Conservation (phyloP, 1,140 invertebrate genomes). For the Rhyacophila brunnea region DNA sequence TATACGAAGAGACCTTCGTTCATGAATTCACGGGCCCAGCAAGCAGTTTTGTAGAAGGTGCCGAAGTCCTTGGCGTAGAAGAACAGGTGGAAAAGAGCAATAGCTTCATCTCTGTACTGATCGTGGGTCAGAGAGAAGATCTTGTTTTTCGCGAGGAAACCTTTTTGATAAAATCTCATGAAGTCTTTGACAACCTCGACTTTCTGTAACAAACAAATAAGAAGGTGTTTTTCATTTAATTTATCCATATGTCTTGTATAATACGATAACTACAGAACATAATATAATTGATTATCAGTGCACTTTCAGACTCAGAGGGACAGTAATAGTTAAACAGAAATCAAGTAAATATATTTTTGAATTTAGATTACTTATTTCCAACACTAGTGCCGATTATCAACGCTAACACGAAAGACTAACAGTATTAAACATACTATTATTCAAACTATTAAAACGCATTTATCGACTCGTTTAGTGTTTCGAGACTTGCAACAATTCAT, state of each 20-base stretch:
- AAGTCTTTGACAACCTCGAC: slow-evolving; percentile 56
- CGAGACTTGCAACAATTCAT: too few species aligned
- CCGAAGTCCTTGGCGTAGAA: slow-evolving; percentile 61
- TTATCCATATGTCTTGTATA: slow-evolving; percentile 39
- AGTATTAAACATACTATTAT: too few species aligned
- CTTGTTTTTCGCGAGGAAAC: slow-evolving; percentile 49
- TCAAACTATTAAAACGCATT: too few species aligned
- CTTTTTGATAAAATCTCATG: slow-evolving; percentile 50
- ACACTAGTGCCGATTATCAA: too few species aligned
- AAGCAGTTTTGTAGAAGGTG: slow-evolving; percentile 62
- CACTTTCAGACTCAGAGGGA: slow-evolving; percentile 47
- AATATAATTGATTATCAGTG: slow-evolving; percentile 59
- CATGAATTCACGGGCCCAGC: slow-evolving; percentile 57
- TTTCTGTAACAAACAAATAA: slow-evolving; percentile 41
- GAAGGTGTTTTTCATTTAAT: too few species aligned
- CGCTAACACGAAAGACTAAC: too few species aligned
- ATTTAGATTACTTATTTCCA: too few species aligned
- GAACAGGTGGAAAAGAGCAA: slow-evolving; percentile 52
- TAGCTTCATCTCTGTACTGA: slow-evolving; percentile 46
- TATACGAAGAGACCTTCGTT: slow-evolving; percentile 63
- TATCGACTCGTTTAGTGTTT: too few species aligned
- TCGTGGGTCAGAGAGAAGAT: slow-evolving; percentile 57
- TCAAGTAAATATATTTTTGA: too few species aligned
- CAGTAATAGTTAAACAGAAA: slow-evolving; percentile 6
- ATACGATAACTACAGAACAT: slow-evolving; percentile 39